These are phyloP conservation scores for Gopherus evgoodei DNA, from an alignment of 2,113 vertebrate species.

Conservation along the genomic window DNA sequence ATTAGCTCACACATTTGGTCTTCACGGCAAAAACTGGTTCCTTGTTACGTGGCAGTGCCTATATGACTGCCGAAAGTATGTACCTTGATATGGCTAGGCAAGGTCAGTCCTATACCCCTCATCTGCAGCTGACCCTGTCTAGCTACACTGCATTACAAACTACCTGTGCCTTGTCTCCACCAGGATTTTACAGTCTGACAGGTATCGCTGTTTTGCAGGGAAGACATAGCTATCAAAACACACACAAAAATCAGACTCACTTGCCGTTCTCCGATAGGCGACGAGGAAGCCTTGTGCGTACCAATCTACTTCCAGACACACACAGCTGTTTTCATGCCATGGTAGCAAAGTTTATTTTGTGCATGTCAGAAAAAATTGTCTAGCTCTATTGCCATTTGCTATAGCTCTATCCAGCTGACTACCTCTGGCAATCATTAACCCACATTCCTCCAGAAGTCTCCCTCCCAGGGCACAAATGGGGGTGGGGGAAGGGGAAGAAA, in stretches of 20 bases:
- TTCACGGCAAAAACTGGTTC: not conserved
- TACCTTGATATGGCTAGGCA: not conserved
- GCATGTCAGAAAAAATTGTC: not conserved
- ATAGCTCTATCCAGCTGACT: not conserved
- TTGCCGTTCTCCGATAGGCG: not conserved
- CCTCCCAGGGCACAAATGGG: not conserved
- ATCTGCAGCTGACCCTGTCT: not conserved
- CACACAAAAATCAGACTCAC: not conserved
- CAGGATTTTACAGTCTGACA: not conserved
- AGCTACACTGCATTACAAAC: not conserved
- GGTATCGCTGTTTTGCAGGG: not conserved
- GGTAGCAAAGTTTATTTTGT: not conserved
- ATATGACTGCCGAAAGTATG: not conserved
- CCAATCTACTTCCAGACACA: not conserved
- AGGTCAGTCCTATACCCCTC: not conserved
- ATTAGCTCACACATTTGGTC: not conserved
- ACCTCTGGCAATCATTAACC: not conserved
- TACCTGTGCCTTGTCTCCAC: not conserved
- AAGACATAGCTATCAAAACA: not conserved
- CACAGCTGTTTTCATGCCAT: not conserved
- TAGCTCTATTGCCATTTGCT: not conserved
- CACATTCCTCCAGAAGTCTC: not conserved
- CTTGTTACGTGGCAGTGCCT: not conserved
- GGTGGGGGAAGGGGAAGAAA: no score
- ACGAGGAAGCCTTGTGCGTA: not conserved